phyloP scores from a whole-genome alignment of 2,797 vertebrate genomes.

The Clarias laeviceps region DNA sequence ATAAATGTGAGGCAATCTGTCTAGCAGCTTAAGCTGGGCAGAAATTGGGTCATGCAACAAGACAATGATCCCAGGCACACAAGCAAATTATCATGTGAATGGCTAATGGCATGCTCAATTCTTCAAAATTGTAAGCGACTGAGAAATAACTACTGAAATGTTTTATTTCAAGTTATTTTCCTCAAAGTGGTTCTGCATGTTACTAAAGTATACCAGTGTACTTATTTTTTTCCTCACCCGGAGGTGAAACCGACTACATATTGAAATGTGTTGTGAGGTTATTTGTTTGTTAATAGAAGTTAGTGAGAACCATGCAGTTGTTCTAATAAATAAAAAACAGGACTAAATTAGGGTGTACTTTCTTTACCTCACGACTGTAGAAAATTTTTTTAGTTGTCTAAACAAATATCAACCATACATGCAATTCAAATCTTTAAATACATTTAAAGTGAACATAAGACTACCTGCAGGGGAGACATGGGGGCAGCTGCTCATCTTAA shows the following conservation, averaged over 20 bases:
- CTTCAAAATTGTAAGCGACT: not conserved
- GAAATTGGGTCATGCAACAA: not conserved
- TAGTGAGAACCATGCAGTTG: not conserved
- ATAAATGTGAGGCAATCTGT: not conserved
- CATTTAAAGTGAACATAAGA: not conserved
- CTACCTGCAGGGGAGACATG: constrained; percentile 97
- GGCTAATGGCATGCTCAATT: not conserved
- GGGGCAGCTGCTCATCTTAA: constrained; percentile 99
- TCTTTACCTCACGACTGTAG: not conserved
- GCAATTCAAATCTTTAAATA: not conserved
- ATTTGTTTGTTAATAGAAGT: not conserved
- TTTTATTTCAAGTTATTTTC: not conserved
- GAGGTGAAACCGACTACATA: no score
- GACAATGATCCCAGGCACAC: not conserved
- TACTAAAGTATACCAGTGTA: not conserved
- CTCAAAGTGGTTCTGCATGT: not conserved
- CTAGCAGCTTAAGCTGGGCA: not conserved
- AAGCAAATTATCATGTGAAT: not conserved
- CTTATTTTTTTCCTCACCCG: not conserved
- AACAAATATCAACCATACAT: not conserved
- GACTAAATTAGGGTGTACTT: not conserved
- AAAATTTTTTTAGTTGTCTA: not conserved
- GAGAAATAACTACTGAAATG: not conserved
- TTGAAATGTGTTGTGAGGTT: not conserved
- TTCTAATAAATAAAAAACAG: not conserved